Percentiles rank a stretch among this genome's conserved stretches.
These are phyloP conservation scores for Emmelina monodactyla DNA, from an alignment of 2,888 invertebrate genomes.

Conservation along the genomic window DNA sequence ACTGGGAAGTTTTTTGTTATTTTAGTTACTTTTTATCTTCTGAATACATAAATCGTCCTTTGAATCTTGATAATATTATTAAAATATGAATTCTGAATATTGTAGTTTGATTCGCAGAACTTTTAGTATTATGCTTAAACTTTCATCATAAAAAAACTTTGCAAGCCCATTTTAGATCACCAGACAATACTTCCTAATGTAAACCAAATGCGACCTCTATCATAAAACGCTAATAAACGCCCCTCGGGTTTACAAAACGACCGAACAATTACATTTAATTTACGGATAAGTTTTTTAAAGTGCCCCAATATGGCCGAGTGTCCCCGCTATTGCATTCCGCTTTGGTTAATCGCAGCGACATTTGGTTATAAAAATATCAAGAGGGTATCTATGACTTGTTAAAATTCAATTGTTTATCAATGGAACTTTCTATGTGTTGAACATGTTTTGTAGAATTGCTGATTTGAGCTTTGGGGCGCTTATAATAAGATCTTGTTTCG, in stretches of 20 bases:
- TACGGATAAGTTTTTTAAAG: conserved; percentile 59
- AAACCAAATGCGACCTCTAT: conserved; percentile 15
- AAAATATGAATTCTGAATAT: no score
- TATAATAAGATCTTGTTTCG: no score
- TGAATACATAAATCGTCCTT: no score
- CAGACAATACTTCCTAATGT: conserved; percentile 6
- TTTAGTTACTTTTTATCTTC: no score
- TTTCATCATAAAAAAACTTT: no score
- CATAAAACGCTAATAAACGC: conserved; percentile 16
- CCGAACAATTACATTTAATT: conserved; percentile 67
- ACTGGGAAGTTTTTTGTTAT: no score
- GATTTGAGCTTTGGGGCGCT: no score
- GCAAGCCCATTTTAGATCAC: no score
- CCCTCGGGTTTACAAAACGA: conserved; percentile 45
- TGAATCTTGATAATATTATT: no score
- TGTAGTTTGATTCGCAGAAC: no score
- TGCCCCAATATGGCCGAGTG: conserved; percentile 43
- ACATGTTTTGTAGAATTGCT: no score
- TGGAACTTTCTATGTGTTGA: conserved; percentile 34
- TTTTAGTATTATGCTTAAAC: no score
- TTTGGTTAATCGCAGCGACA: conserved; percentile 52
- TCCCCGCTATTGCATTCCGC: conserved; percentile 31
- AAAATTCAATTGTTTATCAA: conserved; percentile 53
- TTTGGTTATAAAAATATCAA: conserved; percentile 59
- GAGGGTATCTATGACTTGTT: conserved; percentile 51